Evolutionary conservation across 2,888 invertebrate species (phyloP).

Genomic region (Papilio demoleus): DNA sequence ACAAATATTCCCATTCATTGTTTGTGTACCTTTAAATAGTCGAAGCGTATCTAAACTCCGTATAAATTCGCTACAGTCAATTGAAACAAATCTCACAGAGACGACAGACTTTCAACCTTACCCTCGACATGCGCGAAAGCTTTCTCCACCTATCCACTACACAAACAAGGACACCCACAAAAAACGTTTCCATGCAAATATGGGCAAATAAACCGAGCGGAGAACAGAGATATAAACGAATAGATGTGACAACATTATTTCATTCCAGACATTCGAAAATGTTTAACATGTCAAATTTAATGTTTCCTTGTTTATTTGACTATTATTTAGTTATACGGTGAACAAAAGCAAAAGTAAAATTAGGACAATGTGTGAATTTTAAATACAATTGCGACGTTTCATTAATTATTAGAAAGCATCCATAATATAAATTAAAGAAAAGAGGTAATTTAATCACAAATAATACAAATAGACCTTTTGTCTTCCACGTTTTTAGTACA

Average conservation of each 20-base stretch:
- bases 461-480: too few species aligned
- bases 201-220: constrained; percentile 79
- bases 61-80: constrained; percentile 54
- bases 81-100: constrained; percentile 73
- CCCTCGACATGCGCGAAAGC: constrained; percentile 64
- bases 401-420: too few species aligned
- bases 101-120: constrained; percentile 60
- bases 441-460: too few species aligned
- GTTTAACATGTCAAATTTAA: too few species aligned
- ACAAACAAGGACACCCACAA: constrained; percentile 82
- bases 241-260: constrained; percentile 43
- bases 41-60: constrained; percentile 35
- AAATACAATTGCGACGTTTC: too few species aligned
- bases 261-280: neutral
- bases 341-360: too few species aligned
- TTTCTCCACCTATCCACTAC: constrained; percentile 78
- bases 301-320: too few species aligned
- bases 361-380: too few species aligned
- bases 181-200: constrained; percentile 84
- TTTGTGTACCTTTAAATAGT: constrained; percentile 33
- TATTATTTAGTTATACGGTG: too few species aligned
- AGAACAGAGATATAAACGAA: constrained; percentile 60
- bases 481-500: too few species aligned
- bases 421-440: too few species aligned
- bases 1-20: constrained; percentile 41